A percentile compares a stretch with the other conserved stretches of the same genome.
Evolutionary conservation across 2,113 vertebrate species (phyloP).

Genomic region (Casuarius casuarius): DNA sequence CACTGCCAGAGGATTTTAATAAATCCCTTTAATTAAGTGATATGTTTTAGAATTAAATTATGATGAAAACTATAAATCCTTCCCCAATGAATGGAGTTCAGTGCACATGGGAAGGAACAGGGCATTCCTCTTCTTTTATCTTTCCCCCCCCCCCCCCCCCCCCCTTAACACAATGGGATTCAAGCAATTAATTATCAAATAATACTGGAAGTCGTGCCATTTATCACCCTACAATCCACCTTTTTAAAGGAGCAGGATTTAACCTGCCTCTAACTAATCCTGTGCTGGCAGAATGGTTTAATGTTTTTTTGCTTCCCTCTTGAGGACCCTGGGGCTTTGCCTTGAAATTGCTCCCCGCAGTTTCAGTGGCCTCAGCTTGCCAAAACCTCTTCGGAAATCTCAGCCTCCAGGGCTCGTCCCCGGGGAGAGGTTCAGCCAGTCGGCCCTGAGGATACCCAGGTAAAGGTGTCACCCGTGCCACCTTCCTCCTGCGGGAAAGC

Average conservation of each 20-base stretch:
- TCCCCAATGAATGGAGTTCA: background rate
- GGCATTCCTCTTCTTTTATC: slow-evolving; percentile 15
- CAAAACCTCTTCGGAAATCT: background rate
- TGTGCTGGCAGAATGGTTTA: background rate
- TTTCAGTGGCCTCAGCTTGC: background rate
- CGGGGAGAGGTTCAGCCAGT: accelerated
- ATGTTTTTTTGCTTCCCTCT: accelerated
- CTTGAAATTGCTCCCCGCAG: background rate
- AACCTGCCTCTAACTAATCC: background rate
- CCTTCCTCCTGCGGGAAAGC: background rate
- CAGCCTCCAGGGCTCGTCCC: background rate
- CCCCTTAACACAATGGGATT: background rate
- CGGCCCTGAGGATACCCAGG: background rate
- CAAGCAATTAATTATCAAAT: slow-evolving; percentile 55
- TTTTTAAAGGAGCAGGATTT: background rate
- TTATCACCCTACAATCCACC: background rate
- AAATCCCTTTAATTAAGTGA: slow-evolving; percentile 73
- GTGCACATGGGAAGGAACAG: background rate
- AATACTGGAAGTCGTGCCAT: background rate
- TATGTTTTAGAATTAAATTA: slow-evolving; percentile 66
- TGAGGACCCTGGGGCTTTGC: background rate
- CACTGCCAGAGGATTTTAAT: slow-evolving; percentile 45
- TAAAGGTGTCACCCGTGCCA: accelerated
- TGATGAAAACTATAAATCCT: slow-evolving; percentile 52
- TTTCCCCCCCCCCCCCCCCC: background rate